Evolutionary conservation across 2,113 vertebrate species (phyloP), one percentile per base, ranked within the genome.

Genomic region (Nycticebus coucang): DNA sequence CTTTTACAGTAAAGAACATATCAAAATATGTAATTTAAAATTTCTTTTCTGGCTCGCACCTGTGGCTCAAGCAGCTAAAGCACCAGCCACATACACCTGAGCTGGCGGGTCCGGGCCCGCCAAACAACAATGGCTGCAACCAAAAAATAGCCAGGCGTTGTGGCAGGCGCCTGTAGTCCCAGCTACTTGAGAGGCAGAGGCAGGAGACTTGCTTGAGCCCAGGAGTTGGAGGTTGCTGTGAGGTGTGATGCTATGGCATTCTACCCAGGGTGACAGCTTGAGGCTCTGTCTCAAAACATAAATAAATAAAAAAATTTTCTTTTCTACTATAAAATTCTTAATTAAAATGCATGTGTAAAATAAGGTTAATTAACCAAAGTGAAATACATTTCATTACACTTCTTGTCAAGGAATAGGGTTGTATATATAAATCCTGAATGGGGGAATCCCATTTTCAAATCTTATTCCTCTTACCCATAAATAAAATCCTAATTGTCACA

Each of bases 361-460:
- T 81, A 45, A 91, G 28, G 12, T 72, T 64, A 81, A 85, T 75
- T 82, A 93, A 81, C 30, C 50, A 59, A 81, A 12, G 37, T 55
- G 59, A 95, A 95, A 69, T 66, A 55, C 10, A 82, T 69, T 91
- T 37, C 18, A 62, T 78, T 94, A 87, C 91, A 83, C 71, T 53
- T 10, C 21, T 91, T 78, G 24, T 91, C 74, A 87, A 77, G 53
- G 13, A 82, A 85, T 24, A 79, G 21, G 55, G 12, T 19, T 81
- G 3, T 64, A 50, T 80, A 59, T 71, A 41, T 74, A 95, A 71
- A 80, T 85, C 55, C 72, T 80, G 41, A 78, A 79, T 93, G 45
- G 64, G 37, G 33, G 59, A 82, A 66, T 69, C 55, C 28, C 3
- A 91, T 82, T 96, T 96, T 77, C 60, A 96, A 77, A 78, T 77